phyloP scores from a whole-genome alignment of 92 coral and sea anemone genomes.

The Ricordea florida region DNA sequence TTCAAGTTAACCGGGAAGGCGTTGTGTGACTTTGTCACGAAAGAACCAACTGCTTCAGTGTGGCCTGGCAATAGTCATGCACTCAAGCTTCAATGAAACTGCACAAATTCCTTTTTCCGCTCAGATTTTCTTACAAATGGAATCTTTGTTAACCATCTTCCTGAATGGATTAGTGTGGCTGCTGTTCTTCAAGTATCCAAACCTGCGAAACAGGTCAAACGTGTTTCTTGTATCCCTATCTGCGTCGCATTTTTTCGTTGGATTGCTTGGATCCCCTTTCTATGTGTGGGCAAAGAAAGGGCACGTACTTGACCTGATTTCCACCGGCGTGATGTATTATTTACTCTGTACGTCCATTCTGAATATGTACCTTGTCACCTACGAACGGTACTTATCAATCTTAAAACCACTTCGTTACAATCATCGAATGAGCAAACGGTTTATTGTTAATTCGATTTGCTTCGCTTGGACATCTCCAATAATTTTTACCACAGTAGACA shows the following conservation, averaged over 20 bases:
- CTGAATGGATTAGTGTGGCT: no score
- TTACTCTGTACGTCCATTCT: slow-evolving; percentile 11
- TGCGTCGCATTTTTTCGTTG: slow-evolving; percentile 7
- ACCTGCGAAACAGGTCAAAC: slow-evolving; percentile 13
- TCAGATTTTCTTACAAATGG: no score
- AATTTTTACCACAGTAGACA: background rate
- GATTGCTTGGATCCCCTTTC: slow-evolving; percentile 11
- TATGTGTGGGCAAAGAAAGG: background rate
- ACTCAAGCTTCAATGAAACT: no score
- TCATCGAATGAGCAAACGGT: background rate
- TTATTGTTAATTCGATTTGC: background rate
- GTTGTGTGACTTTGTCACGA: no score
- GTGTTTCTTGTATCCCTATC: slow-evolving; percentile 14
- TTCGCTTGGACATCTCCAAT: slow-evolving; percentile 17
- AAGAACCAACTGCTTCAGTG: no score
- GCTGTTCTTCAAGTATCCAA: slow-evolving; percentile 7
- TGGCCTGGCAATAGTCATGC: no score
- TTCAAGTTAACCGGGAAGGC: no score
- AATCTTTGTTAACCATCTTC: no score
- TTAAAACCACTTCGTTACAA: slow-evolving; percentile 21
- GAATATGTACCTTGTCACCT: slow-evolving; percentile 24
- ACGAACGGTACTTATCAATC: slow-evolving; percentile 31
- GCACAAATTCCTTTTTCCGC: no score
- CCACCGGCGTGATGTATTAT: slow-evolving; percentile 8
- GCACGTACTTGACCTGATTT: background rate